A percentile compares a stretch with the other conserved stretches of the same genome.
Conservation (phyloP, 1,140 invertebrate genomes). For the Drepana arcuata region DNA sequence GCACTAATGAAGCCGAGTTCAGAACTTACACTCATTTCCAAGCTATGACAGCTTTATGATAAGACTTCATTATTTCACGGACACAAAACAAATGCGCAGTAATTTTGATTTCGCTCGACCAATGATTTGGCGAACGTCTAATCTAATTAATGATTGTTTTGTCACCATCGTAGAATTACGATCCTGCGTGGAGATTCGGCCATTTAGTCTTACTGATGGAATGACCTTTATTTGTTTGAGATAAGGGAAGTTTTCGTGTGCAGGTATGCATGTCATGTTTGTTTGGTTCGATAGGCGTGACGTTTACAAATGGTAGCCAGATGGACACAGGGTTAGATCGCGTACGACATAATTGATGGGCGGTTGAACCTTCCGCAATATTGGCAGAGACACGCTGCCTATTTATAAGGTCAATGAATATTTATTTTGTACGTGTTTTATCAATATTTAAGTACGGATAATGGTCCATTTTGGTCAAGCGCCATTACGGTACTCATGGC, state of each 20-base stretch:
- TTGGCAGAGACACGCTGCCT: conserved; percentile 11
- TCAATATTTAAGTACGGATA: too few relatives aligned
- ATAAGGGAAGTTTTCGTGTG: conserved; percentile 14
- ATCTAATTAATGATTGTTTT: conserved; percentile 45
- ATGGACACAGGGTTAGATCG: conserved; percentile 43
- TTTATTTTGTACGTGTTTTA: conserved; percentile 3
- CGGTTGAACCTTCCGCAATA: conserved; percentile 15
- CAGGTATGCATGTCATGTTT: conserved; percentile 6
- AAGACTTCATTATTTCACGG: too few relatives aligned
- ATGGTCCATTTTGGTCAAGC: conserved; percentile 1
- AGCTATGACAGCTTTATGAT: too few relatives aligned
- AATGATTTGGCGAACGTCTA: conserved; percentile 36
- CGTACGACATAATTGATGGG: conserved; percentile 39
- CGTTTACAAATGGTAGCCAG: conserved; percentile 38
- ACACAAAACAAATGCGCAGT: conserved; percentile 26
- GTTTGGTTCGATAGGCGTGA: conserved; percentile 23
- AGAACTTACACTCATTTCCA: too few relatives aligned
- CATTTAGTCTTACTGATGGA: not conserved
- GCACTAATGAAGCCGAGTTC: too few relatives aligned
- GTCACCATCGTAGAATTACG: conserved; percentile 30
- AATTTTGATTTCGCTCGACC: conserved; percentile 15
- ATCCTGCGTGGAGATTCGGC: conserved; percentile 15
- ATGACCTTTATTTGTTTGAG: conserved; percentile 10
- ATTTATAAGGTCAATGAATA: conserved; percentile 13
- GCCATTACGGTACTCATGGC: too few relatives aligned